A percentile compares a stretch with the other conserved stretches of the same genome.
Evolutionary conservation across 92 coral and sea anemone species (phyloP).

Genomic region (Umimayanthus kanabou): DNA sequence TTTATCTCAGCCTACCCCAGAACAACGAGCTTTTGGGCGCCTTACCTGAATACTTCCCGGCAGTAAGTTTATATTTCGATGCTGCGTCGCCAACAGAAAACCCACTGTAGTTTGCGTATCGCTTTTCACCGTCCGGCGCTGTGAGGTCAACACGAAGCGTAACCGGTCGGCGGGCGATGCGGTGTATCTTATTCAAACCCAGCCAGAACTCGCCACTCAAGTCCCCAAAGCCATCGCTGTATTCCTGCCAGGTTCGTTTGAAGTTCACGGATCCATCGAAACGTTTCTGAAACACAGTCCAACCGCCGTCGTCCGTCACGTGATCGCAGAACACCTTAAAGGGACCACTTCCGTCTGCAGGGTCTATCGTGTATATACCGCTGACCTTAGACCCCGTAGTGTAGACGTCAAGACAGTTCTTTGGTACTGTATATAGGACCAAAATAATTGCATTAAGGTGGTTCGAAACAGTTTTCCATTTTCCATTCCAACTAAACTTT

Average conservation of each 20-base stretch:
- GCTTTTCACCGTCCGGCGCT: constrained; percentile 67
- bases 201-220: constrained; percentile 77
- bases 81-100: constrained; percentile 62
- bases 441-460: background rate
- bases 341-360: constrained; percentile 44
- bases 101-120: constrained; percentile 63
- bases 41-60: constrained; percentile 65
- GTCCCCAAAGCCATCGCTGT: constrained; percentile 63
- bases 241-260: constrained; percentile 51
- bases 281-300: constrained; percentile 74
- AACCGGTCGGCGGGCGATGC: constrained; percentile 54
- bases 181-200: constrained; percentile 68
- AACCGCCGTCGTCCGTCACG: constrained; percentile 67
- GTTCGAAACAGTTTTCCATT: too few relatives aligned
- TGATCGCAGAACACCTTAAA: constrained; percentile 72
- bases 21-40: too few relatives aligned
- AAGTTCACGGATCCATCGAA: constrained; percentile 67
- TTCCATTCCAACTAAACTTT: too few relatives aligned
- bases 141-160: constrained; percentile 68
- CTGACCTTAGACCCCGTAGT: constrained; percentile 47
- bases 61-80: constrained; percentile 58
- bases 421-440: constrained; percentile 36
- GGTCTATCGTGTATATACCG: constrained; percentile 64
- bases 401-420: constrained; percentile 51
- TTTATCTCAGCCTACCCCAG: background rate